Conservation (phyloP, 2,797 vertebrate species). For the Melanotaenia trifasciata region DNA sequence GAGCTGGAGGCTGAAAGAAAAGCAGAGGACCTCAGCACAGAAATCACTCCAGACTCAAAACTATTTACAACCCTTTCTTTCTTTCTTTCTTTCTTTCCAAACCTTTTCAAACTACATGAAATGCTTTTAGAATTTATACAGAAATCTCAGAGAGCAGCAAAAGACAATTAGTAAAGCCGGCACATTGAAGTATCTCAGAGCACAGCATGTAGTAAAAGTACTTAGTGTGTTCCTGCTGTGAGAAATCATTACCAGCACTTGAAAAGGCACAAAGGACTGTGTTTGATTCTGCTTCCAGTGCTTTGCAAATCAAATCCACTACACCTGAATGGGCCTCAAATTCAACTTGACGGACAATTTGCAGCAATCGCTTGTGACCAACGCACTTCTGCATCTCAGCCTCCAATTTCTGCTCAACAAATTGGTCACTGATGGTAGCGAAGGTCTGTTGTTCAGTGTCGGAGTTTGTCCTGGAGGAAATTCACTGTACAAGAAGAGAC, state of each 20-base stretch:
- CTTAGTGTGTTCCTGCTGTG: conserved; percentile 56
- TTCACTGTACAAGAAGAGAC: conserved; percentile 12
- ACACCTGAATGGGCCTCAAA: conserved; percentile 32
- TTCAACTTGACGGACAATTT: conserved; percentile 42
- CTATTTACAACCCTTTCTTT: not conserved
- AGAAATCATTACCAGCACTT: conserved; percentile 56
- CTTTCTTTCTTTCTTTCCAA: not conserved
- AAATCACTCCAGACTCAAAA: conserved; percentile 1
- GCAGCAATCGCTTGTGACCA: conserved; percentile 17
- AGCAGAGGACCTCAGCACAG: not conserved
- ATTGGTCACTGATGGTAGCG: conserved; percentile 1
- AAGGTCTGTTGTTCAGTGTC: not conserved
- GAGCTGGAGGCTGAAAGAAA: conserved; percentile 85
- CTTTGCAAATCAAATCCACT: conserved; percentile 56
- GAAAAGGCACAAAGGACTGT: conserved; percentile 46
- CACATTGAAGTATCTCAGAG: conserved; percentile 28
- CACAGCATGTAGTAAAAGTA: conserved; percentile 41
- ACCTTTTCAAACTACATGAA: not conserved
- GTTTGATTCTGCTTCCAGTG: conserved; percentile 36
- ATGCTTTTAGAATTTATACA: not conserved
- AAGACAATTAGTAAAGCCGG: not conserved
- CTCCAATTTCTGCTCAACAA: not conserved
- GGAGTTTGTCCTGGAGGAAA: not conserved
- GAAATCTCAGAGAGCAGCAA: not conserved
- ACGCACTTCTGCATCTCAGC: not conserved